Percentiles rank a stretch among this genome's conserved stretches.
Conservation (phyloP, 2,797 vertebrate species). For the Poeciliopsis presidionis region DNA sequence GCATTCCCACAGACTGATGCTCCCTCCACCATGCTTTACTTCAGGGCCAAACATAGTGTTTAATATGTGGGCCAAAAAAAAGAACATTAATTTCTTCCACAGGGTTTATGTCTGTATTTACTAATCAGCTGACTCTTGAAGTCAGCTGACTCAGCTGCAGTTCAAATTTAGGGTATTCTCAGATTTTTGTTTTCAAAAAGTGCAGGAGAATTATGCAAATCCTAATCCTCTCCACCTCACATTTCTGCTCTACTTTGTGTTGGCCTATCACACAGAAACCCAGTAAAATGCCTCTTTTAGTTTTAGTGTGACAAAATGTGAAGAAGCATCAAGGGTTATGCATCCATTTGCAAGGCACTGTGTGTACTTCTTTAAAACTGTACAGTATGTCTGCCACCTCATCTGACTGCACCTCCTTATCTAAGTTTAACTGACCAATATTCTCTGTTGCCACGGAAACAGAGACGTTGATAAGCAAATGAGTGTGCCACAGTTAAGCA, state of each 20-base stretch:
- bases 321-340: neutral
- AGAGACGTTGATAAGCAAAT: conserved; percentile 70
- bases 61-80: neutral
- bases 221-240: neutral
- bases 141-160: neutral
- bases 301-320: neutral
- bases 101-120: neutral
- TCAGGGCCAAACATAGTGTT: neutral
- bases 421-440: conserved; percentile 69
- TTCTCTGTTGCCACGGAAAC: conserved; percentile 78
- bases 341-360: neutral
- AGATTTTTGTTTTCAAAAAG: neutral
- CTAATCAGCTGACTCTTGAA: neutral
- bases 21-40: neutral
- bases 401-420: conserved; percentile 59
- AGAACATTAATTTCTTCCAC: neutral
- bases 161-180: neutral
- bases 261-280: neutral
- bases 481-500: conserved; percentile 67
- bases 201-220: neutral
- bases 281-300: neutral
- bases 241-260: neutral
- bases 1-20: neutral
- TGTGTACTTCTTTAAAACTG: conserved; percentile 18
- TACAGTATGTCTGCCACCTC: conserved; percentile 24